phyloP scores from a whole-genome alignment of 2,797 vertebrate genomes.

The Labroides dimidiatus region DNA sequence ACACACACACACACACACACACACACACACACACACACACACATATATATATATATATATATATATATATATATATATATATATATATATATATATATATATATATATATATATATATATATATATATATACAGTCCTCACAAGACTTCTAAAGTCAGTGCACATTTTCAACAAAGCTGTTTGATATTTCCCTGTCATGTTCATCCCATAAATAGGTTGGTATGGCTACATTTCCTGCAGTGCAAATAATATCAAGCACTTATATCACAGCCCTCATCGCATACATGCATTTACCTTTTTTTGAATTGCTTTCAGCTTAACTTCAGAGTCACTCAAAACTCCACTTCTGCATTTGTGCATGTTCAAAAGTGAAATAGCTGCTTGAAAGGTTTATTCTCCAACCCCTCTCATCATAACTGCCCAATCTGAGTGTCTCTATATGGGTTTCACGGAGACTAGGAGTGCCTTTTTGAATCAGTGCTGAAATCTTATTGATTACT shows the following conservation, averaged over 20 bases:
- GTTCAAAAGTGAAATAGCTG: background rate
- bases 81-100: no score
- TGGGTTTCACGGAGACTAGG: conserved; percentile 17
- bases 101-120: no score
- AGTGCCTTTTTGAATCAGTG: conserved; percentile 37
- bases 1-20: no score
- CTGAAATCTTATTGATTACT: conserved; percentile 45
- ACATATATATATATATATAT: no score
- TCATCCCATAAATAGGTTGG: background rate
- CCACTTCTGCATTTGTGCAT: background rate
- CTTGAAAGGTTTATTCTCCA: conserved; percentile 6
- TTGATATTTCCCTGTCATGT: background rate
- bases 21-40: no score
- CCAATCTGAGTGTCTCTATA: conserved; percentile 18
- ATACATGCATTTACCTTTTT: conserved; percentile 10
- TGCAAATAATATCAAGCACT: background rate
- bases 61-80: no score
- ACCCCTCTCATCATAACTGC: conserved; percentile 7
- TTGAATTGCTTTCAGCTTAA: background rate
- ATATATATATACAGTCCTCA: no score
- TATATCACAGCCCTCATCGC: background rate
- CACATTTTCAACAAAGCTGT: background rate
- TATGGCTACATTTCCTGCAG: background rate
- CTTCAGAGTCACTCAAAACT: background rate
- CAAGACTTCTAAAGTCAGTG: no score